Conservation (phyloP, 1,140 invertebrate genomes). For the Papilio helenus region DNA sequence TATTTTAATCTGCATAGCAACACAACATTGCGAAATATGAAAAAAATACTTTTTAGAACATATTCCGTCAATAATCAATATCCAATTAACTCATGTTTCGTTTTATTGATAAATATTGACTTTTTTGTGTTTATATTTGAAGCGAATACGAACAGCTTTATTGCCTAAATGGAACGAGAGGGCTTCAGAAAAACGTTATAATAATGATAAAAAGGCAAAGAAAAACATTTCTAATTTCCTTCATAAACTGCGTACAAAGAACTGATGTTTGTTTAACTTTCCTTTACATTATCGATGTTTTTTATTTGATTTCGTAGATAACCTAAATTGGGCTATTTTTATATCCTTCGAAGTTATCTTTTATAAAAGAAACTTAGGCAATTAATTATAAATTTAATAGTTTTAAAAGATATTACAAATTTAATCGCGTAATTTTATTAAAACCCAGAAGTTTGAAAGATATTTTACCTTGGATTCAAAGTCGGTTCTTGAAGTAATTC, state of each 20-base stretch:
- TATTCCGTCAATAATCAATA: neutral
- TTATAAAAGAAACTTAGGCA: neutral
- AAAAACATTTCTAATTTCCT: neutral
- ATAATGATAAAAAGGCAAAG: neutral
- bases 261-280: neutral
- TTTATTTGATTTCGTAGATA: too few relatives aligned
- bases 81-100: slow-evolving; percentile 2
- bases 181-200: neutral
- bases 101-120: slow-evolving; percentile 20
- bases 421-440: neutral
- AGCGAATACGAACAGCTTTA: neutral
- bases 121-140: slow-evolving; percentile 10
- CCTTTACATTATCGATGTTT: neutral
- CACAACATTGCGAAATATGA: neutral
- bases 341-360: too few relatives aligned
- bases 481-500: neutral
- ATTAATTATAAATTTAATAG: neutral
- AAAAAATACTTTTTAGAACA: too few relatives aligned
- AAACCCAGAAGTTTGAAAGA: neutral
- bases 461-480: neutral
- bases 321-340: too few relatives aligned
- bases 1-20: neutral
- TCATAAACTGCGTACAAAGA: neutral
- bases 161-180: neutral
- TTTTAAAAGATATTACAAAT: neutral